These are phyloP conservation scores for Micronycteris hirsuta DNA, from an alignment of 2,113 vertebrate species.

Conservation along the genomic window DNA sequence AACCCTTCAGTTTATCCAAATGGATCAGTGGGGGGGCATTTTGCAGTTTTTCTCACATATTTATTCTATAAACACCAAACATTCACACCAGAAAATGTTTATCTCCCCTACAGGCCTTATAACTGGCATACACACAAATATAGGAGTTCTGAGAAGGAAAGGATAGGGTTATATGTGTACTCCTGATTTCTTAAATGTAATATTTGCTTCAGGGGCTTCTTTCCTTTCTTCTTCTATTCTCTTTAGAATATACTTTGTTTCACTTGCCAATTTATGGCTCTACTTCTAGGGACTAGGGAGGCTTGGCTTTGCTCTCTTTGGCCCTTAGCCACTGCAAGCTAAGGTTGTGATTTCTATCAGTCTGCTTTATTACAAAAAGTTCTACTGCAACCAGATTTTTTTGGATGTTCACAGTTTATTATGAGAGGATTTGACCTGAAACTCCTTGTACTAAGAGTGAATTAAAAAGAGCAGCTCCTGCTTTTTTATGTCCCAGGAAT, in stretches of 20 bases:
- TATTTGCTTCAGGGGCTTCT: background rate
- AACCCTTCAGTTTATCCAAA: background rate
- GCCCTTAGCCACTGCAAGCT: conserved; percentile 16
- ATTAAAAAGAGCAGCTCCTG: conserved; percentile 4
- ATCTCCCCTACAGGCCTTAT: background rate
- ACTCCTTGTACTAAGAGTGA: conserved; percentile 20
- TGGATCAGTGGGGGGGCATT: background rate
- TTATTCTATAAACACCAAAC: background rate
- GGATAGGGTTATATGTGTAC: background rate
- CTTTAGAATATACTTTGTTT: conserved; percentile 24
- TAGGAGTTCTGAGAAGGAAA: conserved; percentile 7
- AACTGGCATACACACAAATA: background rate
- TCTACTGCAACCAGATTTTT: background rate
- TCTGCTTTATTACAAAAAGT: background rate
- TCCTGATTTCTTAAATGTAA: conserved; percentile 23
- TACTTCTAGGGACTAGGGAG: background rate
- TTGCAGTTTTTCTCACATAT: background rate
- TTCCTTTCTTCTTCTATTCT: background rate
- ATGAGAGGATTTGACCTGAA: background rate
- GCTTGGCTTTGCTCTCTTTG: conserved; percentile 20
- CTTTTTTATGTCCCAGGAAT: background rate
- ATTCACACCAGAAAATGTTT: background rate
- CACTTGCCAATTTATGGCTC: background rate
- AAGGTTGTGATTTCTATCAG: background rate
- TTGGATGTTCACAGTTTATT: background rate